These are phyloP conservation scores for Microctenopoma steveboyesi DNA, from an alignment of 2,797 vertebrate genomes.

Conservation along the genomic window DNA sequence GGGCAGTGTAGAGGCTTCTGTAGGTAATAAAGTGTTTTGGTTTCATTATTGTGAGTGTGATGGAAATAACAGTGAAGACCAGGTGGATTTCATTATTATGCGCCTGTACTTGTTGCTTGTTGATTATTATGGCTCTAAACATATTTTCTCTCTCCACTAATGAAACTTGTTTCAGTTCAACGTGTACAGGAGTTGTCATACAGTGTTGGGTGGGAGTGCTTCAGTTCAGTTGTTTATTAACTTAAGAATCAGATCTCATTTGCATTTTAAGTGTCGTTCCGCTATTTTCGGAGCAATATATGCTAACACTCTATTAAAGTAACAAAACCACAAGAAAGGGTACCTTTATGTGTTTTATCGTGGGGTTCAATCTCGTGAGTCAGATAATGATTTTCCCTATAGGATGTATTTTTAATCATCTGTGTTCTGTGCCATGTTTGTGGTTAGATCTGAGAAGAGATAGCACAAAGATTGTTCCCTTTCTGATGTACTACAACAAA, in stretches of 20 bases:
- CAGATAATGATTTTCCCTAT: conserved; percentile 48
- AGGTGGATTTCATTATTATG: conserved; percentile 15
- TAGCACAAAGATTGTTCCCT: conserved; percentile 1
- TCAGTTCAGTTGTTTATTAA: conserved; percentile 1
- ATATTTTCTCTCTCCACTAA: conserved; percentile 20
- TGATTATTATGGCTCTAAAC: conserved; percentile 17
- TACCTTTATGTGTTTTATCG: conserved; percentile 20
- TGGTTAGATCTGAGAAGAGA: conserved; percentile 30
- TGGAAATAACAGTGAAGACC: not conserved
- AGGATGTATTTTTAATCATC: conserved; percentile 21
- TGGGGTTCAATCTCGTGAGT: conserved; percentile 40
- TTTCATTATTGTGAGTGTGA: not conserved
- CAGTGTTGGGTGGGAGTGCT: not conserved
- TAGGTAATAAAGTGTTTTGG: not conserved
- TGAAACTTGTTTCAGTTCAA: conserved; percentile 8
- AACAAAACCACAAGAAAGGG: not conserved
- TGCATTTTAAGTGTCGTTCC: conserved; percentile 5
- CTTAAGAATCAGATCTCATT: conserved; percentile 4
- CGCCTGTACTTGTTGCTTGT: conserved; percentile 30
- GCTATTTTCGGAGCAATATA: not conserved
- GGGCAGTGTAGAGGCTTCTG: not conserved
- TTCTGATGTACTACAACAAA: conserved; percentile 1
- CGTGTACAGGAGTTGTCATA: conserved; percentile 1
- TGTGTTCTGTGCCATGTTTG: conserved; percentile 11
- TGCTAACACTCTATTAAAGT: not conserved